Evolutionary conservation across 2,888 invertebrate genomes (phyloP), one percentile per base, ranked within the genome.

Genomic region (Meteorus colon): DNA sequence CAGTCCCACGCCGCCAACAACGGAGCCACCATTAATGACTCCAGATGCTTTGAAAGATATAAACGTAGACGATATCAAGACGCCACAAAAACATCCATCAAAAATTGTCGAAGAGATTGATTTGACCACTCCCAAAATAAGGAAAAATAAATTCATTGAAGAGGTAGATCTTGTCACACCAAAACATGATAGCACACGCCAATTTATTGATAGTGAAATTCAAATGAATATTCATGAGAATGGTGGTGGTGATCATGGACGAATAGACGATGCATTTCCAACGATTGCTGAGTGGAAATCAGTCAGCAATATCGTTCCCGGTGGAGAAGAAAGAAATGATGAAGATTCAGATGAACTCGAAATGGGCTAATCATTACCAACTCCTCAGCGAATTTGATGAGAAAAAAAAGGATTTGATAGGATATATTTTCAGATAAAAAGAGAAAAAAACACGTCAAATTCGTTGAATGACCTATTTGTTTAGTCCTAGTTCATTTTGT

Each of bases 91-190:
- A 73, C 65, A 31, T 6, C 31, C 8, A n/a, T 14, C 48, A 8
- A 34, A 27, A 31, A 60, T 74, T 34, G 48, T 80, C 67, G 83
- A 82, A 67, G 79, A 82, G 77, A 79, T 85, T 29, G 81, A 85
- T 70, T 31, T 83, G 60, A 73, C 79, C 16, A 82, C 85, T 16
- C 85, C 86, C 3, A 76, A 63, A 60, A 55, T 75, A 75, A 71
- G 66, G 67, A 74, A 66, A 4, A 34, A 19, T 16, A 41, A 51
- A 31, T 41, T 77, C 2, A 51, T 82, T 59, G 83, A 83, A 69
- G 79, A 80, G 68, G 75, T 85, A 59, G 86, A 87, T 76, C 77
- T 84, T 37, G 83, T 83, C 67, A 82, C 84, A 27, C 86, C 86
- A 51, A 74, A 70, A 45, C 82, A 78, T 66, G 73, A 74, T n/a